Evolutionary conservation across 23 tunicate genomes (phyloP).

Genomic region (Trididemnum nubilum): DNA sequence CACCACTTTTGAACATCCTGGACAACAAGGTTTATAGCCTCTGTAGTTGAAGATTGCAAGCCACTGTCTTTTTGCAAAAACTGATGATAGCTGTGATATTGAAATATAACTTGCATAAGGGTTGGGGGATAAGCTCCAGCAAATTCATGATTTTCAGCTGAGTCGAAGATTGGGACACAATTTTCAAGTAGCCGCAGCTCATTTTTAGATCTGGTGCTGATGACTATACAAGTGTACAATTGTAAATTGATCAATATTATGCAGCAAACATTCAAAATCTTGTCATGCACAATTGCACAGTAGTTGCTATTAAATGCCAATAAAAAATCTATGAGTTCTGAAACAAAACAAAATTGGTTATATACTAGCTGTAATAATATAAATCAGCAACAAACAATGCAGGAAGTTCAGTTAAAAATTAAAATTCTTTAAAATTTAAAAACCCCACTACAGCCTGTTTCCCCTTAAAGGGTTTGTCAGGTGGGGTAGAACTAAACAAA

Average conservation of each 20-base stretch:
- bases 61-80: neutral
- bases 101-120: neutral
- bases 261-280: neutral
- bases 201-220: neutral
- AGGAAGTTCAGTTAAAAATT: too few relatives aligned
- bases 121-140: constrained; percentile 7
- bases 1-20: neutral
- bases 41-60: neutral
- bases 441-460: too few relatives aligned
- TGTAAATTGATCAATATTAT: neutral
- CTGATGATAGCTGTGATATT: constrained; percentile 1
- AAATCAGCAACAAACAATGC: too few relatives aligned
- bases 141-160: constrained; percentile 4
- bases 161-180: constrained; percentile 3
- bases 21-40: neutral
- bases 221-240: neutral
- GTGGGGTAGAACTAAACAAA: too few relatives aligned
- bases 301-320: neutral
- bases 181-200: neutral
- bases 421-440: too few relatives aligned
- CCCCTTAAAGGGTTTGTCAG: too few relatives aligned
- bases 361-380: neutral
- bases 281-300: neutral
- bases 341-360: neutral
- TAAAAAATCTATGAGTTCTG: neutral